A percentile compares a stretch with the other conserved stretches of the same genome.
phyloP scores from a whole-genome alignment of 2,888 invertebrate genomes.

The Eurytoma adleriae region DNA sequence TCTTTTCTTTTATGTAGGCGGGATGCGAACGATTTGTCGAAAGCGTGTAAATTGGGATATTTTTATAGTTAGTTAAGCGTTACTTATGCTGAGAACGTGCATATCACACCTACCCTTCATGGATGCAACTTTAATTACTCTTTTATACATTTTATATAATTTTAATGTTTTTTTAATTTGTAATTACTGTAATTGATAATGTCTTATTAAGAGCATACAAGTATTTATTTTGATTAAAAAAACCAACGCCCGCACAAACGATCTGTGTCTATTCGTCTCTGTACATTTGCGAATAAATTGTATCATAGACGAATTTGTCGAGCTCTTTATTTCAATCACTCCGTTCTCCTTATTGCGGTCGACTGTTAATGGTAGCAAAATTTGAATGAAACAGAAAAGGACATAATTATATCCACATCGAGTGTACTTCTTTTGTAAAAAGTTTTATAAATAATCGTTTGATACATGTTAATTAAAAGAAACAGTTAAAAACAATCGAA shows the following conservation, averaged over 20 bases:
- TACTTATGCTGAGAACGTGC: slow-evolving; percentile 13
- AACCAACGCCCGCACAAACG: not conserved
- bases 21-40: not conserved
- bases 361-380: not conserved
- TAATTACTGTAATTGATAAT: slow-evolving; percentile 65
- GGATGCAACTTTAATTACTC: slow-evolving; percentile 1
- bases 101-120: not conserved
- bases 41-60: too few relatives aligned
- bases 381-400: not conserved
- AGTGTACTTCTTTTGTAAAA: slow-evolving; percentile 44
- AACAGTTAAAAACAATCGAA: slow-evolving; percentile 13
- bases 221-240: slow-evolving; percentile 70
- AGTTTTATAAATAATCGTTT: slow-evolving; percentile 46
- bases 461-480: slow-evolving; percentile 35
- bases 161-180: slow-evolving; percentile 57
- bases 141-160: slow-evolving; percentile 56
- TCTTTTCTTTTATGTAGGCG: too few relatives aligned
- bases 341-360: slow-evolving; percentile 4
- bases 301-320: slow-evolving; percentile 60
- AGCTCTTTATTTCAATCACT: slow-evolving; percentile 26
- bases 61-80: not conserved
- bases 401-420: slow-evolving; percentile 18
- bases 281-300: slow-evolving; percentile 68
- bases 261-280: slow-evolving; percentile 63
- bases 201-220: slow-evolving; percentile 66